Percentiles rank a stretch among this genome's conserved stretches.
phyloP scores from a whole-genome alignment of 2,888 invertebrate species.

The Meliscaeva auricollis region DNA sequence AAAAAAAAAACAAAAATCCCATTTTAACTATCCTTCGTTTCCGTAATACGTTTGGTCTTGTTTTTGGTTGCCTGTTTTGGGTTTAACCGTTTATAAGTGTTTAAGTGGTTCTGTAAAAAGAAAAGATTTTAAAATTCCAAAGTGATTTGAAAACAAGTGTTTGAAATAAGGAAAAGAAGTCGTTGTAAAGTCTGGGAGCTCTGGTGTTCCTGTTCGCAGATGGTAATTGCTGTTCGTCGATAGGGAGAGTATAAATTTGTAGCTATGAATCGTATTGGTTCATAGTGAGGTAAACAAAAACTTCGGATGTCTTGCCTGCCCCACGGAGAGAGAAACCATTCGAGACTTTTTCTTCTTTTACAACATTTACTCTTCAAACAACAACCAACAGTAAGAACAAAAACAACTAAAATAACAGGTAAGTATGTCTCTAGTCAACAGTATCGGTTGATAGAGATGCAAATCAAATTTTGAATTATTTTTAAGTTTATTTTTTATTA shows the following conservation, averaged over 20 bases:
- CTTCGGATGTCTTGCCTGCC: slow-evolving; percentile 31
- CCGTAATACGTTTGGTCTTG: neutral
- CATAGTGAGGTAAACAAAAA: slow-evolving; percentile 81
- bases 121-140: slow-evolving; percentile 21
- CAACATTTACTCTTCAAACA: neutral
- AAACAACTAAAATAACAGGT: slow-evolving; percentile 80
- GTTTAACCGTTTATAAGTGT: slow-evolving; percentile 41
- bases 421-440: slow-evolving; percentile 85
- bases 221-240: slow-evolving; percentile 33
- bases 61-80: slow-evolving; percentile 33
- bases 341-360: slow-evolving; percentile 48
- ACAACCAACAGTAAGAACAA: too few relatives aligned
- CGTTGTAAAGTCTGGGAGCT: slow-evolving; percentile 42
- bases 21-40: neutral
- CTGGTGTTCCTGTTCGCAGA: slow-evolving; percentile 55
- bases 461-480: slow-evolving; percentile 77
- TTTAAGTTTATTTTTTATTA: slow-evolving; percentile 65
- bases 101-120: slow-evolving; percentile 49
- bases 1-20: neutral
- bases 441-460: slow-evolving; percentile 85
- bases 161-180: slow-evolving; percentile 23
- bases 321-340: slow-evolving; percentile 8
- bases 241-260: slow-evolving; percentile 75
- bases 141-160: slow-evolving; percentile 51
- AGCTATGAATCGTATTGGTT: slow-evolving; percentile 79